These are phyloP conservation scores for Epirrhoe alternata DNA, from an alignment of 2,888 invertebrate species.

Conservation along the genomic window DNA sequence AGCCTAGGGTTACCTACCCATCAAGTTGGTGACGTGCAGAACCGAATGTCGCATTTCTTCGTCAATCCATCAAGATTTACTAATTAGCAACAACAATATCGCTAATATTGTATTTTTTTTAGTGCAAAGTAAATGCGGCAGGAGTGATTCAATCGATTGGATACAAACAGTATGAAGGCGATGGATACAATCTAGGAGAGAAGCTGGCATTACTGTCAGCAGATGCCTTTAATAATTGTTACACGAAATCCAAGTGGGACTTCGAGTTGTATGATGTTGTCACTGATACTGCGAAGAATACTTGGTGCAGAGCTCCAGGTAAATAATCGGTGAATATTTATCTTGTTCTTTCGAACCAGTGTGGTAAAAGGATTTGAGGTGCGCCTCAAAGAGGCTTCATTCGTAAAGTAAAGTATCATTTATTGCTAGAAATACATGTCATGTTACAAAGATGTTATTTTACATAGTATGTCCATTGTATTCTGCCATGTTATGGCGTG, in stretches of 20 bases:
- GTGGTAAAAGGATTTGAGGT: no score
- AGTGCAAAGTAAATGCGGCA: constrained; percentile 55
- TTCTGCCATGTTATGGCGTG: no score
- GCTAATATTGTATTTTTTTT: neutral
- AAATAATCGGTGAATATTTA: neutral
- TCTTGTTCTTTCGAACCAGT: no score
- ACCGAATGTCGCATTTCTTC: no score
- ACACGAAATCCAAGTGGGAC: constrained; percentile 53
- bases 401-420: no score
- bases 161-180: constrained; percentile 72
- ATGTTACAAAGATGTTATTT: no score
- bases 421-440: no score
- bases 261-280: constrained; percentile 49
- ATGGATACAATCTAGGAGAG: constrained; percentile 64
- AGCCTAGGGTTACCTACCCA: no score
- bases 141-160: constrained; percentile 80
- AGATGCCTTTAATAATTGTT: constrained; percentile 52
- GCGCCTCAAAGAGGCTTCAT: no score
- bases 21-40: no score
- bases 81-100: neutral
- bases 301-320: constrained; percentile 62
- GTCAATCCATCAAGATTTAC: no score
- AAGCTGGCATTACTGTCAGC: constrained; percentile 39
- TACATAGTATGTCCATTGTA: no score
- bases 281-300: constrained; percentile 59